Percentiles rank a stretch among this genome's conserved stretches.
Conservation (phyloP, 2,797 vertebrate genomes). For the Pseudochirops cupreus region DNA sequence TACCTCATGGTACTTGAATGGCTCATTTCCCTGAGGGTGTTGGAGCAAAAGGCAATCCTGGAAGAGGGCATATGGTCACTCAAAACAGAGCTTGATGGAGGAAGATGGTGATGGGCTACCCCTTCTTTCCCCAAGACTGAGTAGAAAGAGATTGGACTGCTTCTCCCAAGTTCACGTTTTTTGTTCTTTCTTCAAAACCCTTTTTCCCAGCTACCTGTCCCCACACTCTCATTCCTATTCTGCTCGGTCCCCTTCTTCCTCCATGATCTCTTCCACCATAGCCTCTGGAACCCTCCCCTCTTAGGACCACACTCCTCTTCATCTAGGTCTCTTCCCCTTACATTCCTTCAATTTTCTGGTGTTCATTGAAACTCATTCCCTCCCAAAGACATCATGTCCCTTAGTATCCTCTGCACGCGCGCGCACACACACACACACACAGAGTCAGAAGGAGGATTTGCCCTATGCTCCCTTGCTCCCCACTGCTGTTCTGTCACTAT, state of each 20-base stretch:
- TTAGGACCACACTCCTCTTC: background rate
- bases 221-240: background rate
- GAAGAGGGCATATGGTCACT: background rate
- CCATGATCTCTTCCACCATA: background rate
- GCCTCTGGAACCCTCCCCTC: background rate
- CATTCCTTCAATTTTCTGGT: background rate
- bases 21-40: background rate
- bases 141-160: background rate
- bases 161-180: background rate
- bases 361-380: background rate
- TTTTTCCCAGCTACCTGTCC: background rate
- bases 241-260: background rate
- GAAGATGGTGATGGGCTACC: background rate
- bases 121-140: background rate
- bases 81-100: background rate
- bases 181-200: background rate
- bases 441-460: background rate
- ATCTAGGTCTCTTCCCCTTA: background rate
- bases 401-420: background rate
- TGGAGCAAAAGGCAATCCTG: background rate
- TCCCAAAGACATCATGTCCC: background rate
- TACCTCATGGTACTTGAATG: background rate
- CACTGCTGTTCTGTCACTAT: background rate
- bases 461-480: background rate
- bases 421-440: background rate